Conservation (phyloP, 2,888 invertebrate species). For the Hymenopus coronatus region DNA sequence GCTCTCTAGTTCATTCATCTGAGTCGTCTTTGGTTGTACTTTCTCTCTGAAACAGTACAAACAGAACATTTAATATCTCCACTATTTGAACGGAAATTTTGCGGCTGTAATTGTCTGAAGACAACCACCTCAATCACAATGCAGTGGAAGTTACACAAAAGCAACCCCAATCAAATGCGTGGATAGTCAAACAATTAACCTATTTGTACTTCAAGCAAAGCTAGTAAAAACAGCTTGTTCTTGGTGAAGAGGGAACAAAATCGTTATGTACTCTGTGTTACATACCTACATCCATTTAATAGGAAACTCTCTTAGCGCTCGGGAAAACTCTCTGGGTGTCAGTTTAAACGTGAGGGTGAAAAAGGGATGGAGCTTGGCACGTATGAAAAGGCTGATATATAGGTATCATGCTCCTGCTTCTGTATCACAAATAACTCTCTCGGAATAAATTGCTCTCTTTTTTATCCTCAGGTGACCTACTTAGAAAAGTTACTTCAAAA, state of each 20-base stretch:
- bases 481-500: not conserved
- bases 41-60: too few relatives aligned
- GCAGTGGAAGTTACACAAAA: too few relatives aligned
- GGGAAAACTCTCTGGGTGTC: not conserved
- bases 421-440: not conserved
- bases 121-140: too few relatives aligned
- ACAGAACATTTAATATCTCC: too few relatives aligned
- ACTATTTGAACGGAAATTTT: too few relatives aligned
- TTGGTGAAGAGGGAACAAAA: not conserved
- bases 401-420: not conserved
- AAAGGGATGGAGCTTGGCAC: not conserved
- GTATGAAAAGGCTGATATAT: not conserved
- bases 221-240: too few relatives aligned
- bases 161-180: too few relatives aligned
- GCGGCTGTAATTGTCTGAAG: too few relatives aligned
- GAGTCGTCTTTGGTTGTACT: too few relatives aligned
- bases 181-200: too few relatives aligned
- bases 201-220: too few relatives aligned
- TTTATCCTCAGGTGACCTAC: not conserved
- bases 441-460: not conserved
- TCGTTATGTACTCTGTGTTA: not conserved
- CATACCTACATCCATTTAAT: not conserved
- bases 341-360: not conserved
- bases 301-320: not conserved
- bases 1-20: too few relatives aligned